Evolutionary conservation across 2,113 vertebrate species (phyloP), one percentile per base, ranked within the genome.

Genomic region (Oncorhynchus kisutch): DNA sequence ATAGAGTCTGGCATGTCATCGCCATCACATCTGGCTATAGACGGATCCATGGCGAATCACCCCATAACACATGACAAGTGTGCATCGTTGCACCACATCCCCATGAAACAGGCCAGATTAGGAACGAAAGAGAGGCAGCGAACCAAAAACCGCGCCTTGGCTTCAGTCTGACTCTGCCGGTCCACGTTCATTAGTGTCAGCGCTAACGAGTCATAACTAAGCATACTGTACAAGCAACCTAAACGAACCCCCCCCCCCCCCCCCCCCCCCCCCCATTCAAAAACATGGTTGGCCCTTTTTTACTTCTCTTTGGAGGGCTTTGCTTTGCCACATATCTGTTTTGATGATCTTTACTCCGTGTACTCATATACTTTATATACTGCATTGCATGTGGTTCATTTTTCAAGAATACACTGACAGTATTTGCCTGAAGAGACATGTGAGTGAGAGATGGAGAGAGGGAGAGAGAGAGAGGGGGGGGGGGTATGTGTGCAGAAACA

Each of bases 21-120:
- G 8, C 18, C 27, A 39, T 68, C 13, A 67, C 27, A 12, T 16
- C 65, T 16, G 65, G 67, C 29, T n/a, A 20, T 59, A 76, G 59
- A 49, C 2, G 31, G 31, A 73, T 75, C 76, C 45, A 20, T 24
- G 70, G 85, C 49, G 64, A 78, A 85, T 79, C 71, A 76, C 69
- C 31, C 49, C 77, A 71, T 78, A 72, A 59, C 81, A 73, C 78
- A 74, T 70, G 81, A 82, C 72, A 77, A 82, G 83, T 25, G 76
- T 72, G 73, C 81, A 9, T 29, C 80, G 39, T 72, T 72, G 74
- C 24, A 72, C 74, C 66, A 49, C 66, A 54, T 11, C n/a, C 66
- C 67, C 34, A 27, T 11, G 60, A 48, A 78, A 45, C 70, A 68
- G 73, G 74, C 48, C 29, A 29, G 74, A 78, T 29, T 54, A 49